Percentiles rank a stretch among this genome's conserved stretches.
These are phyloP conservation scores for Norana najaformis DNA, from an alignment of 2,888 invertebrate species.

Conservation along the genomic window DNA sequence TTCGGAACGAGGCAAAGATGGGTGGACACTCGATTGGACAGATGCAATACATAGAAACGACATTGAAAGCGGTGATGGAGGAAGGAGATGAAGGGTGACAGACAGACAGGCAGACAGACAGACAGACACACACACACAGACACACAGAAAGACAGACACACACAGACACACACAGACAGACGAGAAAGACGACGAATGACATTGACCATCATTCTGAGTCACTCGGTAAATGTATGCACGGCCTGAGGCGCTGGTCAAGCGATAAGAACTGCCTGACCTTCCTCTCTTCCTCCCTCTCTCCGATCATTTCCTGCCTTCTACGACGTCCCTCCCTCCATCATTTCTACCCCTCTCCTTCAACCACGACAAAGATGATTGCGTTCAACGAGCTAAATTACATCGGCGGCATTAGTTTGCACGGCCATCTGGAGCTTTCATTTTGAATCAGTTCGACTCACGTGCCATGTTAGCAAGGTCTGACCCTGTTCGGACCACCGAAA, in stretches of 20 bases:
- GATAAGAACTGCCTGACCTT: slow-evolving; percentile 2
- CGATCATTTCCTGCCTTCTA: not conserved
- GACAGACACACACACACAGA: not conserved
- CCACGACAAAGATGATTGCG: not conserved
- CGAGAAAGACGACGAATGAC: not conserved
- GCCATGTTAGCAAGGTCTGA: too few relatives aligned
- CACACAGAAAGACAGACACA: not conserved
- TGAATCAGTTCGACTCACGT: too few relatives aligned
- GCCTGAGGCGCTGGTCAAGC: not conserved
- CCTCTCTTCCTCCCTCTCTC: not conserved
- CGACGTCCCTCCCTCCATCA: not conserved
- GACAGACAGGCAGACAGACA: not conserved
- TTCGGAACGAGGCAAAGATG: not conserved
- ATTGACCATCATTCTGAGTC: not conserved
- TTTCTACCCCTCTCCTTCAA: not conserved
- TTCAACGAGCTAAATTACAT: not conserved
- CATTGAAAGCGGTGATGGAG: too few relatives aligned
- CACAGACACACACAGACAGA: too few relatives aligned
- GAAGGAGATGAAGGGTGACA: too few relatives aligned
- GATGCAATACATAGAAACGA: too few relatives aligned
- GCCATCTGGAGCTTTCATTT: not conserved
- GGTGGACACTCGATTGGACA: not conserved
- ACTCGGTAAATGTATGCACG: not conserved
- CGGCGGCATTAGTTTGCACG: not conserved
- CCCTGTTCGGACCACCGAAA: not conserved